Conservation (phyloP, 2,888 invertebrate genomes). For the Allolobophora icterica region DNA sequence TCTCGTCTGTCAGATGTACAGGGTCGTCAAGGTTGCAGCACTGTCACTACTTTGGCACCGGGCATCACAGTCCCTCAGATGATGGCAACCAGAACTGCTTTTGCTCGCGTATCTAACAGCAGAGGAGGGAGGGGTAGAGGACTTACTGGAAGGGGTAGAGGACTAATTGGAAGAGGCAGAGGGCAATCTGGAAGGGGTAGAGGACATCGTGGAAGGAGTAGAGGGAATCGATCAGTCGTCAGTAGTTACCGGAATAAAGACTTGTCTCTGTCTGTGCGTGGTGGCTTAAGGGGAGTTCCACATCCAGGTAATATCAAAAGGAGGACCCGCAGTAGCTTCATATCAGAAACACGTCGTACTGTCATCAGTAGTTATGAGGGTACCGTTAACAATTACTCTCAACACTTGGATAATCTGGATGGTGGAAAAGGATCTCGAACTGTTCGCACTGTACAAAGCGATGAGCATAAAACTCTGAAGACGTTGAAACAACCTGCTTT, state of each 20-base stretch:
- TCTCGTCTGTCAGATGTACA: background rate
- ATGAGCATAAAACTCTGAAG: background rate
- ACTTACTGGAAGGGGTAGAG: background rate
- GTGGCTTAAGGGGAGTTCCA: background rate
- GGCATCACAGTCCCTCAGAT: background rate
- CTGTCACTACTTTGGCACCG: background rate
- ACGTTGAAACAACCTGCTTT: background rate
- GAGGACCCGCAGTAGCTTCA: slow-evolving; percentile 24
- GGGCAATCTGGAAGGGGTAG: background rate
- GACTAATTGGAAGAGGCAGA: slow-evolving; percentile 18
- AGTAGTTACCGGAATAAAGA: background rate
- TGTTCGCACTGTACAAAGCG: background rate
- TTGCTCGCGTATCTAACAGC: background rate
- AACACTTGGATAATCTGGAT: background rate
- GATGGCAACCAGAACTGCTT: background rate
- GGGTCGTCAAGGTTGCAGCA: background rate
- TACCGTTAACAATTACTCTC: background rate
- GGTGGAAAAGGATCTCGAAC: background rate
- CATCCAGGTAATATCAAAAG: background rate
- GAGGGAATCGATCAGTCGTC: background rate
- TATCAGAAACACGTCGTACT: background rate
- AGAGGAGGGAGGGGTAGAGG: background rate
- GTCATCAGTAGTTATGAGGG: background rate
- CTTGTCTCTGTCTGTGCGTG: background rate
- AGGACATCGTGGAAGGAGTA: background rate